These are phyloP conservation scores for Drosophila villosipedis DNA, from an alignment of 2,888 invertebrate species.

Conservation along the genomic window DNA sequence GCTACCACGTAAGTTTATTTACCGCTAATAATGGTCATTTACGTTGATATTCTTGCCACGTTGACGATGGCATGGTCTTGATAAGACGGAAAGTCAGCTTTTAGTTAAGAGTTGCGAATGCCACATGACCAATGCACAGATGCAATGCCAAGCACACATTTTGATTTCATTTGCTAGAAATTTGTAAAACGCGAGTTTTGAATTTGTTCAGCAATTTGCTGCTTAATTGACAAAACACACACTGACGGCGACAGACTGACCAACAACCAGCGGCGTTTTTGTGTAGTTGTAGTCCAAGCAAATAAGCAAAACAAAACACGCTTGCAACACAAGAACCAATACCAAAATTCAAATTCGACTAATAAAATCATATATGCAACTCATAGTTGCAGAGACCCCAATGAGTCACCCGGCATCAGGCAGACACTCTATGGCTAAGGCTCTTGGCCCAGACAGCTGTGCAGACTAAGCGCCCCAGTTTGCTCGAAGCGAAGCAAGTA, in stretches of 20 bases:
- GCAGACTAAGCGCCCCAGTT: constrained; percentile 68
- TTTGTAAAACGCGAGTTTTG: constrained; percentile 82
- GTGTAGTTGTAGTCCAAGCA: constrained; percentile 53
- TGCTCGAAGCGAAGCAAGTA: constrained; percentile 6
- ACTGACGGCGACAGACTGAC: constrained; percentile 59
- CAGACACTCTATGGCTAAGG: constrained; percentile 31
- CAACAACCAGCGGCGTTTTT: constrained; percentile 76
- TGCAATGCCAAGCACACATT: constrained; percentile 19
- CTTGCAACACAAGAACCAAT: constrained; percentile 31
- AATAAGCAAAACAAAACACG: constrained; percentile 36
- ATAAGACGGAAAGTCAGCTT: constrained; percentile 59
- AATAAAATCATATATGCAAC: constrained; percentile 82
- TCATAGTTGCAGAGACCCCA: constrained; percentile 63
- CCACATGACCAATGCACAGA: constrained; percentile 31
- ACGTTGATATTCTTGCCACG: constrained; percentile 65
- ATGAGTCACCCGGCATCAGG: constrained; percentile 62
- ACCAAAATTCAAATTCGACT: constrained; percentile 51
- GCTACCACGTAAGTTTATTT: constrained; percentile 72
- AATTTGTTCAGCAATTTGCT: constrained; percentile 84
- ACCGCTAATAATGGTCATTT: constrained; percentile 84
- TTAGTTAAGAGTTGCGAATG: constrained; percentile 21
- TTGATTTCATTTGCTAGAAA: constrained; percentile 69
- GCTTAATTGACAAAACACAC: constrained; percentile 83
- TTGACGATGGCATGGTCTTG: constrained; percentile 74
- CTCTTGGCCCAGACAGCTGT: constrained; percentile 75